Evolutionary conservation across 2,113 vertebrate species (phyloP).

Genomic region (Microcebus murinus): DNA sequence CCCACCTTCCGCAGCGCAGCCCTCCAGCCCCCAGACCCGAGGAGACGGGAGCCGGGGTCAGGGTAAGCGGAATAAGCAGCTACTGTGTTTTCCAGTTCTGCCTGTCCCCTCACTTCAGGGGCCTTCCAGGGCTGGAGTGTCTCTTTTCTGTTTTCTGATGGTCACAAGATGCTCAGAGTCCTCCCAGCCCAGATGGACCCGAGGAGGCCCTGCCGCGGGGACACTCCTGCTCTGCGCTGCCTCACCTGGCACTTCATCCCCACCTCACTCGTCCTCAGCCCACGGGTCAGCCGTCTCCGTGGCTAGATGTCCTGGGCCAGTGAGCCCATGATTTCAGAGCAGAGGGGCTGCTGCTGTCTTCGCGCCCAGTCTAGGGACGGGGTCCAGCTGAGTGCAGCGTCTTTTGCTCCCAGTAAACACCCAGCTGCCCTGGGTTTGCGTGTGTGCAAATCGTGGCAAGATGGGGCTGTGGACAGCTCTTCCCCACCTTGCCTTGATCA

Average conservation of each 20-base stretch:
- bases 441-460: neutral
- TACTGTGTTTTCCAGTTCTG: fast-evolving
- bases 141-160: neutral
- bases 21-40: fast-evolving
- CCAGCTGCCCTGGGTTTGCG: neutral
- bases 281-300: fast-evolving
- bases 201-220: neutral
- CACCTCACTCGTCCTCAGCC: too few species aligned
- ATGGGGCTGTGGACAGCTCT: fast-evolving
- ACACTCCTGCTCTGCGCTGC: too few species aligned
- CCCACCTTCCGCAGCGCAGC: fast-evolving
- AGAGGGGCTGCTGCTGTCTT: fast-evolving
- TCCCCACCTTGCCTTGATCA: fast-evolving
- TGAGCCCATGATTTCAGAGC: neutral
- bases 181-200: fast-evolving
- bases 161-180: fast-evolving
- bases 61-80: fast-evolving
- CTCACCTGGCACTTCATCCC: fast-evolving
- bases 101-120: neutral
- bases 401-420: neutral
- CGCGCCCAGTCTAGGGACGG: too few species aligned
- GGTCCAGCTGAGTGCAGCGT: fast-evolving
- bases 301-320: neutral
- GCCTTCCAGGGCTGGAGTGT: fast-evolving
- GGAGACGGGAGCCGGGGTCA: neutral